A percentile compares a stretch with the other conserved stretches of the same genome.
These are phyloP conservation scores for Falcunculus frontatus DNA, from an alignment of 2,113 vertebrate species.

Conservation along the genomic window DNA sequence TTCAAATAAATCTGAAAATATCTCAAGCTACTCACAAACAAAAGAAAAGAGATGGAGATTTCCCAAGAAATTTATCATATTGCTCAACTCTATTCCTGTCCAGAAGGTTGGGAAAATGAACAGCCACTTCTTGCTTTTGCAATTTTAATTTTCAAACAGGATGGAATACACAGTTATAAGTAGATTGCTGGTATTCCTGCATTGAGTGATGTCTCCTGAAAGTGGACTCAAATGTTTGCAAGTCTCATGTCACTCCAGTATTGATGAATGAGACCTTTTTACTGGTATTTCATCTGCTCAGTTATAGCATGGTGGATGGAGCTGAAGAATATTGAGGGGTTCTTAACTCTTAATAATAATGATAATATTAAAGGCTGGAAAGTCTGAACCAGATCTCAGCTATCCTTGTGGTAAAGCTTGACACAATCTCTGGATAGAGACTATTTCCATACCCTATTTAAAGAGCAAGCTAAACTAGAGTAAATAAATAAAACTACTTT, in stretches of 20 bases:
- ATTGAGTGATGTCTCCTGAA: background rate
- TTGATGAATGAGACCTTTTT: background rate
- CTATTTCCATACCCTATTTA: background rate
- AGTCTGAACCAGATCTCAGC: background rate
- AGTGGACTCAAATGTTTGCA: background rate
- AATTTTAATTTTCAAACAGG: background rate
- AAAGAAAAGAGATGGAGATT: background rate
- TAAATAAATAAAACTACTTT: background rate
- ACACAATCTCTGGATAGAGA: background rate
- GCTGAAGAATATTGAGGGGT: background rate
- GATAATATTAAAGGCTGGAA: background rate
- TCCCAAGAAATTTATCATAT: background rate
- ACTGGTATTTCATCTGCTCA: background rate
- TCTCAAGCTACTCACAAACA: background rate
- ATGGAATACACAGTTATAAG: background rate
- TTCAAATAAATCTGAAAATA: background rate
- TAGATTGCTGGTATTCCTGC: background rate
- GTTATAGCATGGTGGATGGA: background rate
- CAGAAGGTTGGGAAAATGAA: background rate
- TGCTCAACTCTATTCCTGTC: background rate
- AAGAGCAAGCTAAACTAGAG: background rate
- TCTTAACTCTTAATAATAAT: background rate
- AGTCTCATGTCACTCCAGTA: background rate
- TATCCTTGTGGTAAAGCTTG: background rate
- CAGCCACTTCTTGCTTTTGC: background rate